Evolutionary conservation across 2,797 vertebrate genomes (phyloP).

Genomic region (Acipenser ruthenus): DNA sequence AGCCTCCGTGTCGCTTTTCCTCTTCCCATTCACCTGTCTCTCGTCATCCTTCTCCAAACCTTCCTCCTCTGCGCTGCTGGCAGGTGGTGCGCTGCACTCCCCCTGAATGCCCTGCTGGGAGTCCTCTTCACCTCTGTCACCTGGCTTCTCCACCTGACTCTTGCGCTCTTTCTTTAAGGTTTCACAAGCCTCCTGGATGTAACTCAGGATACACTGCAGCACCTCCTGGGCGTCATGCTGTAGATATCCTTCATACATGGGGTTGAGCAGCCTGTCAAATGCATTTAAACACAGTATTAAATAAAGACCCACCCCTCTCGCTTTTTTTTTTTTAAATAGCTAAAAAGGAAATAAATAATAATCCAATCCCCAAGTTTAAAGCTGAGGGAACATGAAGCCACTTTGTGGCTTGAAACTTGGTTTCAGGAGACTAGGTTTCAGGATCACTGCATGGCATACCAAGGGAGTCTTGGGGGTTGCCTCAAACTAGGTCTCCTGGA

Average conservation of each 20-base stretch:
- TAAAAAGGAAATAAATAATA: too few relatives aligned
- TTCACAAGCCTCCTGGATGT: slow-evolving; percentile 89
- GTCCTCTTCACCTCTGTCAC: slow-evolving; percentile 4
- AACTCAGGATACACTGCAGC: slow-evolving; percentile 88
- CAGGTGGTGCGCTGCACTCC: background rate
- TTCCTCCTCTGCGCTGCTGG: slow-evolving; percentile 13
- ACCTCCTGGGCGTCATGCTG: slow-evolving; percentile 97
- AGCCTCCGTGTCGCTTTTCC: slow-evolving; percentile 81
- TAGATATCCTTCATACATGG: slow-evolving; percentile 95
- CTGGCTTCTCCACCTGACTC: slow-evolving; percentile 13
- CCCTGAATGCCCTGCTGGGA: background rate
- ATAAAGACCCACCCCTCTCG: too few relatives aligned
- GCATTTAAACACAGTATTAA: too few relatives aligned
- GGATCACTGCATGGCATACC: too few relatives aligned
- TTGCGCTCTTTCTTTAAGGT: slow-evolving; percentile 69
- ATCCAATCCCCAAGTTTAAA: too few relatives aligned
- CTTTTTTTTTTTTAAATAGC: too few relatives aligned
- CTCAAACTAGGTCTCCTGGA: too few relatives aligned
- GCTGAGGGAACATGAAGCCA: too few relatives aligned
- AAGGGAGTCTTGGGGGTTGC: too few relatives aligned
- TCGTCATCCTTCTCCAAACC: background rate
- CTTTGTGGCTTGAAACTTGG: too few relatives aligned
- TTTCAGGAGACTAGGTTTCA: too few relatives aligned
- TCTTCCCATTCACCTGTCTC: slow-evolving; percentile 66
- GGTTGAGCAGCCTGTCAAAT: slow-evolving; percentile 81